These are phyloP conservation scores for Epizoanthus scotinus DNA, from an alignment of 92 coral and sea anemone species.

Conservation along the genomic window DNA sequence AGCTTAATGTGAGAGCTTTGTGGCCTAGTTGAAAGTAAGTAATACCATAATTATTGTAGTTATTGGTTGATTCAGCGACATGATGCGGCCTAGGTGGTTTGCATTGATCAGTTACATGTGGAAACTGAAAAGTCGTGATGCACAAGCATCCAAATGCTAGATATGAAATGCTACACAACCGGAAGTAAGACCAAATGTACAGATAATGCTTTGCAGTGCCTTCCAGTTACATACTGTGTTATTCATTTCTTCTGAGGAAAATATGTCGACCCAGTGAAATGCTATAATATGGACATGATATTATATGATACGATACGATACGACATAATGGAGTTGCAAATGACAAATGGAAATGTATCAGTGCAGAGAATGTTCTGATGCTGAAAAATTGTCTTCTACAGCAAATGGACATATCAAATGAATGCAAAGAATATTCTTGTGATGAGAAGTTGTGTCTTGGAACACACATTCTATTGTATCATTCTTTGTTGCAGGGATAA, in stretches of 20 bases:
- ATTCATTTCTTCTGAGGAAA: not conserved
- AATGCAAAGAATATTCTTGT: not conserved
- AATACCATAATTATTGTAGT: not conserved
- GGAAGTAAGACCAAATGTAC: not conserved
- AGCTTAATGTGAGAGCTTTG: constrained; percentile 41
- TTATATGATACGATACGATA: no score
- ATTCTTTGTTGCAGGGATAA: constrained; percentile 39
- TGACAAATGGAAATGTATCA: not conserved
- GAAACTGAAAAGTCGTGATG: not conserved
- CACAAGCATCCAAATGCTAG: no score
- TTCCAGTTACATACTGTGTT: no score
- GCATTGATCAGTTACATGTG: not conserved
- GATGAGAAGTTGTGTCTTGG: not conserved
- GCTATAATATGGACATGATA: not conserved
- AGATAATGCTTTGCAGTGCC: no score
- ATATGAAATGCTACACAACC: not conserved
- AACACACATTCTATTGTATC: not conserved
- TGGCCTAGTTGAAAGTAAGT: constrained; percentile 24
- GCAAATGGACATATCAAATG: not conserved
- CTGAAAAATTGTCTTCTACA: not conserved
- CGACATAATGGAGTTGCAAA: no score
- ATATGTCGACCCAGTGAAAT: not conserved
- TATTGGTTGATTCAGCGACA: not conserved
- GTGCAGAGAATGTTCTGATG: not conserved
- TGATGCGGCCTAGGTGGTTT: constrained; percentile 23